Percentiles rank a stretch among this genome's conserved stretches.
These are phyloP conservation scores for Corythoichthys haematopterus DNA, from an alignment of 2,113 vertebrate species.

Conservation along the genomic window DNA sequence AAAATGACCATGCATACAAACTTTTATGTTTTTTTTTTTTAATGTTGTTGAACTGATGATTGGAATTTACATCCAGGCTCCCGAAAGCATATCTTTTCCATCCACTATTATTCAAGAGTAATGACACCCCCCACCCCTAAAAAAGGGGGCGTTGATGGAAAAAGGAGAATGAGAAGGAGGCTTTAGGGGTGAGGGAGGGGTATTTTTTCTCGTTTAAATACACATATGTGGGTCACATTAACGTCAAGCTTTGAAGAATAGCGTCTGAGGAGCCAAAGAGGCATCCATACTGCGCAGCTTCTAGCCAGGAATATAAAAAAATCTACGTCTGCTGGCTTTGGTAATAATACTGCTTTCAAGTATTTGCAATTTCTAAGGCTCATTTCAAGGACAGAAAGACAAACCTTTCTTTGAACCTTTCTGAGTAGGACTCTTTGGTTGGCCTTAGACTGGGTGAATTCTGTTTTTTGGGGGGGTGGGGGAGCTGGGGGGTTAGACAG, in stretches of 20 bases:
- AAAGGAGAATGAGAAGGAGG: slow-evolving; percentile 22
- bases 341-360: slow-evolving; percentile 14
- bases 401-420: not conserved
- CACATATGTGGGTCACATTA: slow-evolving; percentile 54
- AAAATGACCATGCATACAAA: not conserved
- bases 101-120: slow-evolving; percentile 59
- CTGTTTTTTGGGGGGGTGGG: not conserved
- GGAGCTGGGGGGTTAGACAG: not conserved
- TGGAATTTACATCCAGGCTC: slow-evolving; percentile 46
- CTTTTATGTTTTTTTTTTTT: not conserved
- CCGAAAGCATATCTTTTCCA: slow-evolving; percentile 42
- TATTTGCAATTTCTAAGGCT: not conserved
- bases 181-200: not conserved
- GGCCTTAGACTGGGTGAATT: not conserved
- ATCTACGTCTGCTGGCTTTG: not conserved
- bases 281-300: slow-evolving; percentile 2
- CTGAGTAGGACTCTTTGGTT: not conserved
- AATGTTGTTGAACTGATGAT: slow-evolving; percentile 16
- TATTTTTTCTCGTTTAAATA: slow-evolving; percentile 50
- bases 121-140: not conserved
- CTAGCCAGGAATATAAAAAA: not conserved
- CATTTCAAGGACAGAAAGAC: not conserved
- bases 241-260: slow-evolving; percentile 23
- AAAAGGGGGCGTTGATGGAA: slow-evolving; percentile 62
- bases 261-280: slow-evolving; percentile 18